Conservation (phyloP, 1,140 invertebrate genomes). For the Drosophila novamexicana region DNA sequence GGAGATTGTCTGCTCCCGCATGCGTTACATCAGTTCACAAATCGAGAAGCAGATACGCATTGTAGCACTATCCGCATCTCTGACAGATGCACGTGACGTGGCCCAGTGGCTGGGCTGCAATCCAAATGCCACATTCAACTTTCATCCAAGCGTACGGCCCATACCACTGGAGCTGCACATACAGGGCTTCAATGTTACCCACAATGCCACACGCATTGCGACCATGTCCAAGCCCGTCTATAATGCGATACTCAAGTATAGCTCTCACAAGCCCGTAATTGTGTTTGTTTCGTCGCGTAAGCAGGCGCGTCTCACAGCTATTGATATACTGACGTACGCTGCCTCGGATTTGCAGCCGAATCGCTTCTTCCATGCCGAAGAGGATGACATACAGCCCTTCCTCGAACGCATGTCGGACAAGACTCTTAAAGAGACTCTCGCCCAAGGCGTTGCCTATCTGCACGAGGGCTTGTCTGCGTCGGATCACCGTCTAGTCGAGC, state of each 20-base stretch:
- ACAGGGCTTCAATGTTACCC: constrained; percentile 98
- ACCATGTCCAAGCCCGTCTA: constrained; percentile 99
- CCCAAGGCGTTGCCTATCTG: constrained; percentile 98
- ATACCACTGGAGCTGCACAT: constrained; percentile 98
- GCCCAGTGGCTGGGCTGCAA: constrained; percentile 98
- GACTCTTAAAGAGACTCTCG: constrained; percentile 93
- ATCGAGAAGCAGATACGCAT: constrained; percentile 97
- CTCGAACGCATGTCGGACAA: constrained; percentile 94
- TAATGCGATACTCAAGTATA: constrained; percentile 95
- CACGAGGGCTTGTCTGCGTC: constrained; percentile 95
- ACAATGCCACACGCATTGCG: constrained; percentile 96
- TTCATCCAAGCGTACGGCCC: constrained; percentile 98
- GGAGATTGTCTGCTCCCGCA: constrained; percentile 98
- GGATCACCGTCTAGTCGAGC: constrained; percentile 95
- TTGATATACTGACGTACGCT: constrained; percentile 97
- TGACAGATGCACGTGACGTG: constrained; percentile 98
- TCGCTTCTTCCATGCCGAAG: constrained; percentile 94
- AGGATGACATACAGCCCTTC: constrained; percentile 94
- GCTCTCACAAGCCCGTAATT: constrained; percentile 94
- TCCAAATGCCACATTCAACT: constrained; percentile 97
- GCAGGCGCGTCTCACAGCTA: constrained; percentile 96
- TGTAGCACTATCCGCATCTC: constrained; percentile 96
- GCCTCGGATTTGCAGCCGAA: constrained; percentile 93
- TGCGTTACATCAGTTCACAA: constrained; percentile 98
- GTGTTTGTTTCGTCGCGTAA: constrained; percentile 98